Percentiles rank a stretch among this genome's conserved stretches.
phyloP scores from a whole-genome alignment of 2,797 vertebrate genomes.

The Benthosema pterotum region DNA sequence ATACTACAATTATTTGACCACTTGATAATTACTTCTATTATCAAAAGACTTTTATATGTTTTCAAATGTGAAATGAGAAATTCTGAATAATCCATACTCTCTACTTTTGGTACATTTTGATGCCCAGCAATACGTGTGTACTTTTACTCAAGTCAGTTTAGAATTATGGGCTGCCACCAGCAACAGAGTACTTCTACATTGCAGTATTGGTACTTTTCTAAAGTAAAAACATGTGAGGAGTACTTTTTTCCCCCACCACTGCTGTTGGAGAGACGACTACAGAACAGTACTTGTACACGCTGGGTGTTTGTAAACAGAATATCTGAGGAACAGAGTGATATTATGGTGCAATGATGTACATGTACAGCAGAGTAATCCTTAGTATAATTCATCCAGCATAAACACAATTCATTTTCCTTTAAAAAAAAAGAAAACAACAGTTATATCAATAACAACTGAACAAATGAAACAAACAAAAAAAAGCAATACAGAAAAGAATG shows the following conservation, averaged over 20 bases:
- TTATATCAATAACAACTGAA: slow-evolving; percentile 1
- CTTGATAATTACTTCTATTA: too few relatives aligned
- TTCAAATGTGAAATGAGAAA: too few relatives aligned
- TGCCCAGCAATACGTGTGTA: too few relatives aligned
- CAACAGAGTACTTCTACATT: too few relatives aligned
- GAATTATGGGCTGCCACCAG: too few relatives aligned
- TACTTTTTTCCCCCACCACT: slow-evolving; percentile 10
- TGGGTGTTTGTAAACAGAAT: slow-evolving; percentile 65
- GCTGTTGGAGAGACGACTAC: slow-evolving; percentile 46
- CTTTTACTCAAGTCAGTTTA: too few relatives aligned
- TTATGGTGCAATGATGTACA: slow-evolving; percentile 73
- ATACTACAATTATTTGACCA: too few relatives aligned
- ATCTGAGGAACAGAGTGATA: slow-evolving; percentile 63
- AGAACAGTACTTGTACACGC: slow-evolving; percentile 54
- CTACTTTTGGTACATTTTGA: too few relatives aligned
- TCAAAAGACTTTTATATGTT: too few relatives aligned
- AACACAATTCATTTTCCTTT: slow-evolving; percentile 61
- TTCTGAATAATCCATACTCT: too few relatives aligned
- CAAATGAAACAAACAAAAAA: slow-evolving; percentile 26
- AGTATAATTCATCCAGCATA: slow-evolving; percentile 56
- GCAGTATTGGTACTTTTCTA: too few relatives aligned
- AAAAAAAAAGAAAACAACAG: slow-evolving; percentile 28
- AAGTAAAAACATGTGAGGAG: too few relatives aligned
- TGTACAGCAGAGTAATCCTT: slow-evolving; percentile 68
- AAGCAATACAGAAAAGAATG: slow-evolving; percentile 27